Base-by-base conservation (phyloP, 2,113 vertebrate genomes). In the Bagarius yarrelli region DNA sequence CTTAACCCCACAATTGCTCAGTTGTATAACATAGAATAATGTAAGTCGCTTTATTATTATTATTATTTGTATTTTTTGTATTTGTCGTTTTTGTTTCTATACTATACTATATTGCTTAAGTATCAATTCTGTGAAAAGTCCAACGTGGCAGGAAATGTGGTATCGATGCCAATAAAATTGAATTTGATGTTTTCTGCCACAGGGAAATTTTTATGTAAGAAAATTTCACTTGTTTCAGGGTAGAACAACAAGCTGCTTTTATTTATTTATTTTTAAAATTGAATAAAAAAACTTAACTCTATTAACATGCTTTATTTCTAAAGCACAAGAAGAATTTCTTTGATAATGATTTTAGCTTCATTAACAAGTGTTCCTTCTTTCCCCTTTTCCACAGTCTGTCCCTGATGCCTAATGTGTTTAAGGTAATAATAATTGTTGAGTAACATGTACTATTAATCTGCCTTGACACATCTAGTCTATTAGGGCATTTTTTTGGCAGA, bases 361-460 rank as follows among this genome's bases (percentile, higher is more conserved):
- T 44, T 81, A 56, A 57, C 34, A 63, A 56, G 44, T 27, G 30
- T 50, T 1, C 6, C 9, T 61, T 34, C 40, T 69, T 5, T 32
- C 19, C 23, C 8, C 56, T 70, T 78, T 78, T 61, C 63, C 53
- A 74, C 61, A 78, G 69, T 60, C 72, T 83, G 71, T 85, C 81
- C 56, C 61, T 72, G 59, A 77, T 30, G 69, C 59, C 30, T 81
- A 36, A 61, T 44, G 64, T 70, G 59, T 80, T 82, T 69, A 72
- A 80, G 78, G 71, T 40, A 77, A 72, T 78, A 77, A 84, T 86
- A 76, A 84, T 79, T 67, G 27, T 72, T 88, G 84, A 77, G 66
- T 63, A 79, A 88, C 88, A 87, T 87, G 83, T 86, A 87, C 87
- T 86, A 91, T 93, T 91, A 92, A 92, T 91, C 87, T 89, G 86